phyloP scores from a whole-genome alignment of 2,888 invertebrate genomes.

The Trachelus troglodyta region DNA sequence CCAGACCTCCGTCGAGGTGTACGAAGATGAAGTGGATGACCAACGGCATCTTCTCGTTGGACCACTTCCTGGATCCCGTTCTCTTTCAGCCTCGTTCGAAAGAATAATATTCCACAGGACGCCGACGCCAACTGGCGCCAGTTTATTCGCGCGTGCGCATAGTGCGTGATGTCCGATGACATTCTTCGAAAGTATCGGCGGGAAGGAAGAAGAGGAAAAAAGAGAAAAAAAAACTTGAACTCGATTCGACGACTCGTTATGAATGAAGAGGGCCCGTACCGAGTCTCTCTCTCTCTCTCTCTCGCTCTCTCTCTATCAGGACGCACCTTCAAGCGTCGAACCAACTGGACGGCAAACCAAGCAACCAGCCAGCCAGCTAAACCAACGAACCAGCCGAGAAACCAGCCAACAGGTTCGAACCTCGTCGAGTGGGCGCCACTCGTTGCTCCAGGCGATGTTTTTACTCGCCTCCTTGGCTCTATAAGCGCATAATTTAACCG shows the following conservation, averaged over 20 bases:
- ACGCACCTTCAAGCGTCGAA: background rate
- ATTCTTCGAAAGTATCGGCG: constrained; percentile 34
- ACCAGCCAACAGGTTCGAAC: constrained; percentile 41
- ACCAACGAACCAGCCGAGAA: background rate
- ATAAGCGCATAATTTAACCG: constrained; percentile 33
- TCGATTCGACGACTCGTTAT: constrained; percentile 41
- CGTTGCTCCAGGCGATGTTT: constrained; percentile 50
- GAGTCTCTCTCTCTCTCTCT: constrained; percentile 11
- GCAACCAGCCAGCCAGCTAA: background rate
- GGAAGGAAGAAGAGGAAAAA: background rate
- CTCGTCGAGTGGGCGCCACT: constrained; percentile 59
- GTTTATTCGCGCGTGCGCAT: background rate
- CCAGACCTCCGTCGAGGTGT: background rate
- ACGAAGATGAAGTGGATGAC: background rate
- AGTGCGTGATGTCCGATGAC: constrained; percentile 12
- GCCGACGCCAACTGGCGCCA: background rate
- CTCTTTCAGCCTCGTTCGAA: background rate
- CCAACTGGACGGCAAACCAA: background rate
- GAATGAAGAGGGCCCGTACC: constrained; percentile 36
- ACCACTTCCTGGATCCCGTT: background rate
- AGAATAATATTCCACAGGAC: background rate
- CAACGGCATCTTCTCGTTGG: background rate
- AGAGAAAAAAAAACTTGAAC: constrained; percentile 29
- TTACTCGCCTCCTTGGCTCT: constrained; percentile 38
- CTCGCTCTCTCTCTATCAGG: constrained; percentile 19